phyloP scores from a whole-genome alignment of 1,140 invertebrate genomes.

The Eupeodes corollae region DNA sequence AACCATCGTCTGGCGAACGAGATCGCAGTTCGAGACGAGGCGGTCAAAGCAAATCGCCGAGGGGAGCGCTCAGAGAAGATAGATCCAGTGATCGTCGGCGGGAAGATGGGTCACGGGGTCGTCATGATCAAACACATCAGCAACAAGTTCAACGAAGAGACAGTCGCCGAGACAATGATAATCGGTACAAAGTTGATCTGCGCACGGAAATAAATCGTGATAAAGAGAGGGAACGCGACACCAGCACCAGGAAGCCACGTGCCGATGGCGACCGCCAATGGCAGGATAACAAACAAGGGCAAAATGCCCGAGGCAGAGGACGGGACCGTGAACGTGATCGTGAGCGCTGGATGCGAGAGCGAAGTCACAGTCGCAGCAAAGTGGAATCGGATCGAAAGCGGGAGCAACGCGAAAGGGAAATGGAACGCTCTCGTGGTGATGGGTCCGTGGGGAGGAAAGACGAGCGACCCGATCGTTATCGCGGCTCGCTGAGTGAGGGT shows the following conservation, averaged over 20 bases:
- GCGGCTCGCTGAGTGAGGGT: conserved; percentile 73
- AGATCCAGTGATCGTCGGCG: too few relatives aligned
- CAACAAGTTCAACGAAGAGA: conserved; percentile 25
- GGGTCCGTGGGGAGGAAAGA: conserved; percentile 21
- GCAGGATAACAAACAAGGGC: conserved; percentile 1
- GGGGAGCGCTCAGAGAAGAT: too few relatives aligned
- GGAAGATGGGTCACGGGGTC: conserved; percentile 7
- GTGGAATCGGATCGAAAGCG: conserved; percentile 29
- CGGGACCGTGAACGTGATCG: conserved; percentile 20
- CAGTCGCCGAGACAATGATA: conserved; percentile 27
- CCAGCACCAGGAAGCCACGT: conserved; percentile 10
- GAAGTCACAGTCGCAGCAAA: conserved; percentile 33
- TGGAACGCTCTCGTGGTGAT: conserved; percentile 24
- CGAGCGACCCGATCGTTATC: conserved; percentile 28
- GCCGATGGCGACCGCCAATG: conserved; percentile 23
- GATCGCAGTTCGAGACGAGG: not conserved
- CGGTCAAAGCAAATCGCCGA: too few relatives aligned
- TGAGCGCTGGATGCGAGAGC: conserved; percentile 15
- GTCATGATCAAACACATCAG: conserved; percentile 10
- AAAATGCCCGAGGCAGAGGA: conserved; percentile 14
- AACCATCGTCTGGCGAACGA: not conserved
- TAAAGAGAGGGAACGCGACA: conserved; percentile 27
- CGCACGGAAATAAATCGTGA: conserved; percentile 33
- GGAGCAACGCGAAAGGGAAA: conserved; percentile 21
- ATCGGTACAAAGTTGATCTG: conserved; percentile 34